phyloP scores from a whole-genome alignment of 2,797 vertebrate genomes.

The Paedocypris micromegethes region DNA sequence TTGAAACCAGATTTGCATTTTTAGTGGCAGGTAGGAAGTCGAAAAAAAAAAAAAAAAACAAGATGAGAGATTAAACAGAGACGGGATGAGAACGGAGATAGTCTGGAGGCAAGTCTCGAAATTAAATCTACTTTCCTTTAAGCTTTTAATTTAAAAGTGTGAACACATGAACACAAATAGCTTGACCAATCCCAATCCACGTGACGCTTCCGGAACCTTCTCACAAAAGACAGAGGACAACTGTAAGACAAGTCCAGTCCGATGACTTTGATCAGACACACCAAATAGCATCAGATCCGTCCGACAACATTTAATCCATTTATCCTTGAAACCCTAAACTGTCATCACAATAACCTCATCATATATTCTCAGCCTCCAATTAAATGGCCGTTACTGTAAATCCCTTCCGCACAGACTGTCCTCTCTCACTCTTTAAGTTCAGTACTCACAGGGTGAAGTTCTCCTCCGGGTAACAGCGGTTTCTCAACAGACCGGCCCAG shows the following conservation, averaged over 20 bases:
- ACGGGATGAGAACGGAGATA: background rate
- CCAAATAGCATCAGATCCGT: constrained; percentile 16
- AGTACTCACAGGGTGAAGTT: constrained; percentile 74
- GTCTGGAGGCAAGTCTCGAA: too few species aligned
- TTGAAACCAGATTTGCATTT: constrained; percentile 32
- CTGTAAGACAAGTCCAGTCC: constrained; percentile 25
- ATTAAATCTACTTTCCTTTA: too few species aligned
- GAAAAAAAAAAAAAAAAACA: constrained; percentile 23
- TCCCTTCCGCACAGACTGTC: background rate
- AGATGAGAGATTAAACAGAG: constrained; percentile 10
- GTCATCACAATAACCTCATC: background rate
- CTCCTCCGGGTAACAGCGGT: constrained; percentile 71
- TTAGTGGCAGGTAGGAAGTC: constrained; percentile 29
- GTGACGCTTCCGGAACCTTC: background rate
- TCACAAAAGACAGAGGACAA: constrained; percentile 1
- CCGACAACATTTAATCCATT: constrained; percentile 19
- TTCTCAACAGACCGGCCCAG: constrained; percentile 92
- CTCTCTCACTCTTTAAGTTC: constrained; percentile 1
- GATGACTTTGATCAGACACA: constrained; percentile 1
- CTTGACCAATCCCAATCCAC: background rate
- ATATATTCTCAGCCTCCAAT: background rate
- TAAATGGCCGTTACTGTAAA: background rate
- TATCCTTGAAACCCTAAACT: constrained; percentile 19
- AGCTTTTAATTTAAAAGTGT: too few species aligned
- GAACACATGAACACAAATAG: too few species aligned